Evolutionary conservation across 2,888 invertebrate genomes (phyloP).

Genomic region (Tenthredo amoena): DNA sequence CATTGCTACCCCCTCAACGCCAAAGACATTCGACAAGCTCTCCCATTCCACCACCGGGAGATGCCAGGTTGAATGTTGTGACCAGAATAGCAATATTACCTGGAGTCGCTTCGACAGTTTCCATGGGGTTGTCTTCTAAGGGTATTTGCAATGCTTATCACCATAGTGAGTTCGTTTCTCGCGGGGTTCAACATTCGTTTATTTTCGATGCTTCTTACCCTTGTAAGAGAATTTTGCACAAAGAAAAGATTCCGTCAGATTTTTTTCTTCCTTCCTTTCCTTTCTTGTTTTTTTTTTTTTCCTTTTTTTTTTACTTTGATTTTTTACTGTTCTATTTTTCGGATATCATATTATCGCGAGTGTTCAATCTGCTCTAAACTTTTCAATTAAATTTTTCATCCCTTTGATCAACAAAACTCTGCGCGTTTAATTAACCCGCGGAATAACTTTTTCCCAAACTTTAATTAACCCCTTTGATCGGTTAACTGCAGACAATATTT

Average conservation of each 20-base stretch:
- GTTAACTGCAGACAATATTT: constrained; percentile 29
- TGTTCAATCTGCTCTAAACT: constrained; percentile 19
- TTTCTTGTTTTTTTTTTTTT: neutral
- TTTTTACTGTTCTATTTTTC: neutral
- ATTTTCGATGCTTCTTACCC: neutral
- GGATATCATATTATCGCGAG: neutral
- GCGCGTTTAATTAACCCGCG: constrained; percentile 28
- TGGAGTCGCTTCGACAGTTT: constrained; percentile 59
- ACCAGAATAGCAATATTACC: constrained; percentile 64
- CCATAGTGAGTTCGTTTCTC: neutral
- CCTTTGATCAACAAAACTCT: constrained; percentile 11
- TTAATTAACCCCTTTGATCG: constrained; percentile 42
- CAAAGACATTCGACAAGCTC: constrained; percentile 46
- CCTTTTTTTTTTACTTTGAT: neutral
- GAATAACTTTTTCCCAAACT: constrained; percentile 8
- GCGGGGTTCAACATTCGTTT: neutral
- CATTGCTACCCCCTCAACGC: constrained; percentile 3
- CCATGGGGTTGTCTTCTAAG: constrained; percentile 46
- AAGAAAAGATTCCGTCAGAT: neutral
- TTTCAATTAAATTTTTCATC: constrained; percentile 9
- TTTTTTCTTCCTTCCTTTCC: neutral
- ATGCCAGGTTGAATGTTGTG: constrained; percentile 55
- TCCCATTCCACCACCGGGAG: constrained; percentile 57
- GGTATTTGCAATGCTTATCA: constrained; percentile 27
- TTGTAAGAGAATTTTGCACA: neutral